phyloP scores from a whole-genome alignment of 1,140 invertebrate genomes.

The Sycophila sp. region DNA sequence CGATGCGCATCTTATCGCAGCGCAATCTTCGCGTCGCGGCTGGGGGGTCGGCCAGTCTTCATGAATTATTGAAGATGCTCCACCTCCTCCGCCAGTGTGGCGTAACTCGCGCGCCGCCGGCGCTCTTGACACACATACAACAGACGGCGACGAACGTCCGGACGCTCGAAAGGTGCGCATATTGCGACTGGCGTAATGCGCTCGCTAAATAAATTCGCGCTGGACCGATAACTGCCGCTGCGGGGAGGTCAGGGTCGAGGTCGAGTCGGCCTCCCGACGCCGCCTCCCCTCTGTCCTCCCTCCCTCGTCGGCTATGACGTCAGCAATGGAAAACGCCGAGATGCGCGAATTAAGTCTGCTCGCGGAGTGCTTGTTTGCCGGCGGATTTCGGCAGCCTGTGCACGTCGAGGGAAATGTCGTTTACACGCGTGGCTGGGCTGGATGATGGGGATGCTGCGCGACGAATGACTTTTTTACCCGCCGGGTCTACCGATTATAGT shows the following conservation, averaged over 20 bases:
- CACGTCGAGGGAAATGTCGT: neutral
- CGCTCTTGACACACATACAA: conserved; percentile 23
- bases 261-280: conserved; percentile 5
- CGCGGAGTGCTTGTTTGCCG: too few relatives aligned
- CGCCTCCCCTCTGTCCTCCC: neutral
- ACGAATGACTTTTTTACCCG: neutral
- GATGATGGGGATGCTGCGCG: neutral
- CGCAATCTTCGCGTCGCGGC: neutral
- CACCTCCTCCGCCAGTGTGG: neutral
- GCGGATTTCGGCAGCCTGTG: neutral
- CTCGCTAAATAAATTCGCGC: conserved; percentile 28
- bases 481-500: too few relatives aligned
- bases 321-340: conserved; percentile 14
- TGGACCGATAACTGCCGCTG: conserved; percentile 34
- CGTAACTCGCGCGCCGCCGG: neutral
- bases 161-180: neutral
- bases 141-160: neutral
- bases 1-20: neutral
- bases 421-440: neutral
- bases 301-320: too few relatives aligned
- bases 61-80: conserved; percentile 18
- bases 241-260: conserved; percentile 40
- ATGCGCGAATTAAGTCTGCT: neutral
- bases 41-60: neutral
- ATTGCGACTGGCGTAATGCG: neutral